Base-by-base conservation (phyloP, 1,140 invertebrate genomes). In the Drosophila murphyi region DNA sequence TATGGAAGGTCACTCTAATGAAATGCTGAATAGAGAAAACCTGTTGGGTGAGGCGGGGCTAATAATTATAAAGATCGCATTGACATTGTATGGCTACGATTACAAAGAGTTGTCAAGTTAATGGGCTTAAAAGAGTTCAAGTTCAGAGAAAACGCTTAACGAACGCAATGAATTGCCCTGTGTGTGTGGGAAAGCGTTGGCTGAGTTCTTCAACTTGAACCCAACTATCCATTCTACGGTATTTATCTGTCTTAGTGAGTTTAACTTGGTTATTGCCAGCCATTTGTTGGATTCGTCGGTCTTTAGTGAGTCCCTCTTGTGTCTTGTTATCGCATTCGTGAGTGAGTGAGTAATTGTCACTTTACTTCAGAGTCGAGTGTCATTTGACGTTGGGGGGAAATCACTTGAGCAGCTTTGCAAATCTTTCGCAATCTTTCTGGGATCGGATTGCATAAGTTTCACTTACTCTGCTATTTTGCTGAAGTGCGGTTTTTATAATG, bases 31-130 rank as follows among this genome's bases (percentile, higher is more conserved):
- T 32, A 43, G 20, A 51, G 50, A 43, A 35, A 28, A 55, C 4
- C 37, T 7, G n/a, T 6, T 3, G 32, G 29, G 41, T 10, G 7
- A 35, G 7, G 63, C 55, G 8, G 10, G 12, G 47, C 12, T 48
- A 56, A 41, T 50, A n/a, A 45, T 62, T 20, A 54, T 65, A 62
- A 78, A 81, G 60, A 67, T 77, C 68, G 56, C 68, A 73, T 89
- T 89, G 80, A 88, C 80, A 77, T 78, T 69, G 73, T 83, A 77
- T 80, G 77, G 88, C 80, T 78, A 80, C 73, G 50, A 60, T 20
- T 20, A 50, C 43, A 37, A 43, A 28, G 45, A 35, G 31, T 50
- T 64, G 64, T 51, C 37, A 65, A 43, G 52, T 52, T 45, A 5
- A 28, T n/a, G 54, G 55, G 8, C 10, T 10, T 20, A 35, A 10